A percentile compares a stretch with the other conserved stretches of the same genome.
Conservation (phyloP, 2,797 vertebrate species). For the Eremophila alpestris region DNA sequence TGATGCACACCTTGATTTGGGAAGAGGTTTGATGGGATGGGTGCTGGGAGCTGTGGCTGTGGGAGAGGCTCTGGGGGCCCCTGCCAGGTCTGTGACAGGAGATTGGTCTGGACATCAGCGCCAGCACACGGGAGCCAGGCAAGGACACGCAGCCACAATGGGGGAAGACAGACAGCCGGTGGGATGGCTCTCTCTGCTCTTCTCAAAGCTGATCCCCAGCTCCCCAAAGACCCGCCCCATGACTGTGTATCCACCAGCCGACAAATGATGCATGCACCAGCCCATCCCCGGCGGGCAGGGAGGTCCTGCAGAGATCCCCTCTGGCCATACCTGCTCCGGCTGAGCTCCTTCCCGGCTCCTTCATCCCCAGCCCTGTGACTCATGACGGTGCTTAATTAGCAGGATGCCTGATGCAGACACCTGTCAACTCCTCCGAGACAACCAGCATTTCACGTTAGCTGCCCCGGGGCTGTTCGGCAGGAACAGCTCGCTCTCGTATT, state of each 20-base stretch:
- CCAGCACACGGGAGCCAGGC: background rate
- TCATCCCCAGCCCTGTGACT: slow-evolving; percentile 8
- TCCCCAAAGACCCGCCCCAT: background rate
- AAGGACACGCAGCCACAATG: background rate
- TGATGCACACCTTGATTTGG: background rate
- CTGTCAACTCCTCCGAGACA: slow-evolving; percentile 64
- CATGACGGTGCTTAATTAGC: slow-evolving; percentile 59
- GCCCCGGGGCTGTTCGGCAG: slow-evolving; percentile 54
- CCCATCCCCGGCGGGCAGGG: background rate
- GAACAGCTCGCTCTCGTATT: slow-evolving; percentile 57
- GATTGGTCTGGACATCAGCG: background rate
- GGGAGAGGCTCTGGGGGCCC: background rate
- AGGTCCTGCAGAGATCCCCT: slow-evolving; percentile 2
- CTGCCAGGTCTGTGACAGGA: background rate
- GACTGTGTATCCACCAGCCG: background rate
- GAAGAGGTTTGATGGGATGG: background rate
- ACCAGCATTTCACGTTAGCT: slow-evolving; percentile 58
- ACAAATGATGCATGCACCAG: background rate
- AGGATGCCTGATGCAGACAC: slow-evolving; percentile 57
- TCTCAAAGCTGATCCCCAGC: background rate
- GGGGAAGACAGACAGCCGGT: background rate
- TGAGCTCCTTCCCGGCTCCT: background rate
- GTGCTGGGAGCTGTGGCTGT: background rate
- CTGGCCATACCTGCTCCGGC: background rate
- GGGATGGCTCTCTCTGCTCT: rapidly evolving